Conservation (phyloP, 2,113 vertebrate genomes). For the Ochotona princeps region DNA sequence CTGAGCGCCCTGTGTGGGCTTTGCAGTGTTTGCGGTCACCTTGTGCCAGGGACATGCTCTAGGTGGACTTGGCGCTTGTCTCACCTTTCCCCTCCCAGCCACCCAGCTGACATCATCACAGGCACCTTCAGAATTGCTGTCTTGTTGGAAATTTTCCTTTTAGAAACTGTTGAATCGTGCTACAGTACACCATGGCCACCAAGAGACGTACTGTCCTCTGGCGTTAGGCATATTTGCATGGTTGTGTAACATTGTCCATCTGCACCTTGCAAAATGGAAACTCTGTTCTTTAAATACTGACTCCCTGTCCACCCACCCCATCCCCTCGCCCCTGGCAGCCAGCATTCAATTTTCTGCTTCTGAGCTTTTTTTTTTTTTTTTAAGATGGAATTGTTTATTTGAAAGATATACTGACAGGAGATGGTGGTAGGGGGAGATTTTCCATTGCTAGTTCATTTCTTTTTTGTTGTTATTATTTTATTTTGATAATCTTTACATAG, state of each 20-base stretch:
- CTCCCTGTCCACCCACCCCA: not conserved
- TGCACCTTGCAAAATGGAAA: not conserved
- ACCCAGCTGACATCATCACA: not conserved
- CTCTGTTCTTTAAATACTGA: not conserved
- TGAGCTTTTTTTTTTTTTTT: not conserved
- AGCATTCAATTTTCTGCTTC: not conserved
- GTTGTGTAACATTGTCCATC: too few relatives aligned
- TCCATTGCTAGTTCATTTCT: too few relatives aligned
- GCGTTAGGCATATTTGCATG: not conserved
- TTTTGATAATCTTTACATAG: too few relatives aligned
- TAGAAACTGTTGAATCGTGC: not conserved
- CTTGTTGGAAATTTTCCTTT: not conserved
- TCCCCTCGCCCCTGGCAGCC: not conserved
- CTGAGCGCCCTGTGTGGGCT: not conserved
- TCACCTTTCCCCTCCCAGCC: not conserved
- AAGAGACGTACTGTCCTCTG: too few relatives aligned
- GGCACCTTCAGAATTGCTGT: not conserved
- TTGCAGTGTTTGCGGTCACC: not conserved
- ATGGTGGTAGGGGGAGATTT: too few relatives aligned
- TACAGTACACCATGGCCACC: not conserved
- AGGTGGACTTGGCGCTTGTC: not conserved
- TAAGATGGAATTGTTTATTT: too few relatives aligned
- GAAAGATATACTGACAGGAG: too few relatives aligned
- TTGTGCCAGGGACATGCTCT: not conserved
- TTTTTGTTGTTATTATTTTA: too few relatives aligned